A percentile compares a stretch with the other conserved stretches of the same genome.
phyloP scores from a whole-genome alignment of 2,888 invertebrate genomes.

The Leptopilina drosophilae region DNA sequence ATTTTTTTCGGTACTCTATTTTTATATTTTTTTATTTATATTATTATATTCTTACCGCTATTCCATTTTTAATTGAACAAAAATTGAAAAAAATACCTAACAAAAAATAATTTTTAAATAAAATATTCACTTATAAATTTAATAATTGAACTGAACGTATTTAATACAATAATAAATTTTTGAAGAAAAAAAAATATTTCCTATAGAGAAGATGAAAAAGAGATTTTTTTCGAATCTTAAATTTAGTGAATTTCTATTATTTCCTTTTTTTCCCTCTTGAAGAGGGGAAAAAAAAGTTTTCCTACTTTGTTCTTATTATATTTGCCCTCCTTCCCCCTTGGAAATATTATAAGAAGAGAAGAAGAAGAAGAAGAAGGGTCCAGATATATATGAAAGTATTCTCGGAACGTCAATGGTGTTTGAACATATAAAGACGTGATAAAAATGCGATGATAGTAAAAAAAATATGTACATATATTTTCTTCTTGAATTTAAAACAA shows the following conservation, averaged over 20 bases:
- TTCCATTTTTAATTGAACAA: no score
- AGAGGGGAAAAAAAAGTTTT: background rate
- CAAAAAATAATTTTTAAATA: no score
- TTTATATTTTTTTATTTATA: no score
- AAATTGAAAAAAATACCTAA: no score
- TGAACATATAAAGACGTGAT: constrained; percentile 18
- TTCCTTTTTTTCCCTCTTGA: background rate
- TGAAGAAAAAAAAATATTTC: no score
- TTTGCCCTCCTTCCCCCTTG: constrained; percentile 7
- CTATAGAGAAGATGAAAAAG: background rate
- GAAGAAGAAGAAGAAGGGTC: constrained; percentile 1
- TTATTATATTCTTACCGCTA: no score
- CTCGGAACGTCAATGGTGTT: constrained; percentile 9
- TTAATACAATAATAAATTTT: no score
- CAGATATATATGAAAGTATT: constrained; percentile 12
- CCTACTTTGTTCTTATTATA: constrained; percentile 20
- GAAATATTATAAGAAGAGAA: background rate
- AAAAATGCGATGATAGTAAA: constrained; percentile 5
- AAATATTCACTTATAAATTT: no score
- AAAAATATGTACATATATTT: background rate
- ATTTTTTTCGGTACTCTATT: no score
- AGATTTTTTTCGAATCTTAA: background rate
- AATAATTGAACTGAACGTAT: no score
- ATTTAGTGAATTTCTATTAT: background rate
- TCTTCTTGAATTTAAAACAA: background rate